Evolutionary conservation across 2,888 invertebrate species (phyloP).

Genomic region (Megastigmus dorsalis): DNA sequence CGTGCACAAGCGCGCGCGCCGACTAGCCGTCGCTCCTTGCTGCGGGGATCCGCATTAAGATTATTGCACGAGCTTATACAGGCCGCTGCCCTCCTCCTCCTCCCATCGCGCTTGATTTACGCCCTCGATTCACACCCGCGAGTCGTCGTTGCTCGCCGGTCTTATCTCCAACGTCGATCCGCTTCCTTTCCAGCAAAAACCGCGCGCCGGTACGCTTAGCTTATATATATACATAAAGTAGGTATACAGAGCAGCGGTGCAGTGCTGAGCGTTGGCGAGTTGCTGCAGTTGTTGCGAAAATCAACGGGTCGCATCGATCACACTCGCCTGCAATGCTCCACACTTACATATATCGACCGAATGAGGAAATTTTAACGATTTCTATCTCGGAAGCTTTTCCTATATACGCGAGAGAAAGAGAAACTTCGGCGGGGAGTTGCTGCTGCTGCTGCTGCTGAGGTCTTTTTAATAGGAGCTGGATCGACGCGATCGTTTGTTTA

Average conservation of each 20-base stretch:
- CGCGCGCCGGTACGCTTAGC: background rate
- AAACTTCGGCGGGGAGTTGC: no score
- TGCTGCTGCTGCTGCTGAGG: no score
- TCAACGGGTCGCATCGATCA: conserved; percentile 43
- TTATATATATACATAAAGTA: no score
- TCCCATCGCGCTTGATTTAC: conserved; percentile 39
- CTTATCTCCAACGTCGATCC: conserved; percentile 31
- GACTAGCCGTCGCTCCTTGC: no score
- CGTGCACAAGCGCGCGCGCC: no score
- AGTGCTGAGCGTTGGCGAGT: no score
- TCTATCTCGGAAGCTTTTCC: conserved; percentile 19
- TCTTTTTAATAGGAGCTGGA: no score
- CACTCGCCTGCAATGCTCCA: background rate
- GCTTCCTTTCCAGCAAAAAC: conserved; percentile 38
- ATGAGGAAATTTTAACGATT: conserved; percentile 39
- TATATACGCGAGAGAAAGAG: conserved; percentile 25
- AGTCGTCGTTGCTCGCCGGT: background rate
- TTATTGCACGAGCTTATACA: conserved; percentile 18
- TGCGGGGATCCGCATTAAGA: conserved; percentile 11
- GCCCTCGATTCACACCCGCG: conserved; percentile 34
- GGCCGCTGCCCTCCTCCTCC: conserved; percentile 3
- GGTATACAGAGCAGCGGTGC: no score
- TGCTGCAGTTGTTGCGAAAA: no score
- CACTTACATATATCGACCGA: background rate
- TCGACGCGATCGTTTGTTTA: background rate